phyloP scores from a whole-genome alignment of 1,140 invertebrate genomes.

The Centruroides sculpturatus region DNA sequence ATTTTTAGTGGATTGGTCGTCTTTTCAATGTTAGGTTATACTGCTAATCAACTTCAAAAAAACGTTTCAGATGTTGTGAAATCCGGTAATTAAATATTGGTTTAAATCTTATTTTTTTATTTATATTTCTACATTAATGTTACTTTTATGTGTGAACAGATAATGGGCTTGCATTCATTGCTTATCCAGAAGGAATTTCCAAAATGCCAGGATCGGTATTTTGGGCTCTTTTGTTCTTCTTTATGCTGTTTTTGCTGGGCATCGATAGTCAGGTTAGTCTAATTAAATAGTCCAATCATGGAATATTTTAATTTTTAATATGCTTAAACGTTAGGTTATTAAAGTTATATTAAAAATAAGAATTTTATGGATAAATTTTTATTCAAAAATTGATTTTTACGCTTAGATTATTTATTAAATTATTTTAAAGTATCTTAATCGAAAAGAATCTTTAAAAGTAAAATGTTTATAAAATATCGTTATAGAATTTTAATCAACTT shows the following conservation, averaged over 20 bases:
- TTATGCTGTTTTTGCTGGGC: constrained; percentile 27
- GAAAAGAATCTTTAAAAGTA: too few relatives aligned
- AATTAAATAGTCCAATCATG: too few relatives aligned
- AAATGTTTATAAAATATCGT: too few relatives aligned
- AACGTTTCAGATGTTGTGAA: constrained; percentile 76
- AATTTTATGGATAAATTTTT: too few relatives aligned
- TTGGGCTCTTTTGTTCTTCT: constrained; percentile 38
- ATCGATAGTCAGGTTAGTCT: neutral
- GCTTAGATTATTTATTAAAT: too few relatives aligned
- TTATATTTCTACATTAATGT: neutral
- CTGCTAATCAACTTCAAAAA: constrained; percentile 59
- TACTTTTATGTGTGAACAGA: neutral
- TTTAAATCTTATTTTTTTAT: neutral
- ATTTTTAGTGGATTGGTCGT: constrained; percentile 44
- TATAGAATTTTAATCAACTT: too few relatives aligned
- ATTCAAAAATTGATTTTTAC: too few relatives aligned
- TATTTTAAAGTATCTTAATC: too few relatives aligned
- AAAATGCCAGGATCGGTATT: constrained; percentile 33
- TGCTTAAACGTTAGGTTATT: too few relatives aligned
- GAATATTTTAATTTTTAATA: too few relatives aligned
- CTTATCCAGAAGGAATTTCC: constrained; percentile 37
- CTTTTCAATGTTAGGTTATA: constrained; percentile 45
- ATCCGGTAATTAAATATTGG: neutral
- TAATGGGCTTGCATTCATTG: constrained; percentile 32
- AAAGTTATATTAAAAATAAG: too few relatives aligned